phyloP scores from a whole-genome alignment of 2,113 vertebrate species.

The Poeciliopsis prolifica region DNA sequence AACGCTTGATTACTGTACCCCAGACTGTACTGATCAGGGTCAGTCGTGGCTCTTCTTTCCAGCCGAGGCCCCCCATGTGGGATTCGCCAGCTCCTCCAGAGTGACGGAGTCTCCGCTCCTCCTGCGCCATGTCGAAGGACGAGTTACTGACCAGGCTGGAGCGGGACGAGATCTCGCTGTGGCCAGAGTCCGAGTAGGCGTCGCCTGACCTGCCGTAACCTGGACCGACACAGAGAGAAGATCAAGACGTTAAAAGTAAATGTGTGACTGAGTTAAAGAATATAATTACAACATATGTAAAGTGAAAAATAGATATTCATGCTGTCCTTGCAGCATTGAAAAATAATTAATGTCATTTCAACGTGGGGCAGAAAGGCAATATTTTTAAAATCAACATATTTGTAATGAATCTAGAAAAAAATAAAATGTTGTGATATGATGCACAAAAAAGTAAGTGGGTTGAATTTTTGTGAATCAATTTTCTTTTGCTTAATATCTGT shows the following conservation, averaged over 20 bases:
- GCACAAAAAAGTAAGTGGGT: neutral
- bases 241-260: neutral
- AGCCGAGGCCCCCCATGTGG: conserved; percentile 84
- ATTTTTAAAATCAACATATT: no score
- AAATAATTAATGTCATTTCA: no score
- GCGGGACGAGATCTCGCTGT: conserved; percentile 97
- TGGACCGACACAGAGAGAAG: conserved; percentile 50
- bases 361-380: no score
- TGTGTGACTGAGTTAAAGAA: neutral
- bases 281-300: neutral
- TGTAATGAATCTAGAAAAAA: no score
- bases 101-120: conserved; percentile 90
- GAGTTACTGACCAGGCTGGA: conserved; percentile 98
- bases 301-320: no score
- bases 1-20: conserved; percentile 78
- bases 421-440: neutral
- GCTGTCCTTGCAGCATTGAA: no score
- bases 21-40: conserved; percentile 94
- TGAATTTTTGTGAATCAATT: no score
- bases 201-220: conserved; percentile 89
- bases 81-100: conserved; percentile 88
- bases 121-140: conserved; percentile 93
- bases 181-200: conserved; percentile 94
- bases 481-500: no score
- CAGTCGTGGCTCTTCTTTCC: conserved; percentile 87